These are phyloP conservation scores for Saccostrea glomerata DNA, from an alignment of 1,140 invertebrate genomes.

Conservation along the genomic window DNA sequence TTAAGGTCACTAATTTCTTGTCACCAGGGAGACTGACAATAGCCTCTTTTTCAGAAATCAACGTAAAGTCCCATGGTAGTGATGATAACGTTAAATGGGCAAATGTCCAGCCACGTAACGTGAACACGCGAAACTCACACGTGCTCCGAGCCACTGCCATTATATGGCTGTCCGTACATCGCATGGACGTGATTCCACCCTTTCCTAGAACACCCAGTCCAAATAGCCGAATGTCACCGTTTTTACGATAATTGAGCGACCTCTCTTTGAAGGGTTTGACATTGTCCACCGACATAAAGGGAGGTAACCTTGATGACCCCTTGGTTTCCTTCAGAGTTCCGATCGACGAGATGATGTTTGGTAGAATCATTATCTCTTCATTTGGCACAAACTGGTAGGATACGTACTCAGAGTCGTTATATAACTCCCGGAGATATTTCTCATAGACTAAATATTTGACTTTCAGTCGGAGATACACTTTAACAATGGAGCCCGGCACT, in stretches of 20 bases:
- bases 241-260: not conserved
- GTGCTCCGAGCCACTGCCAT: not conserved
- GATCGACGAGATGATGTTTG: not conserved
- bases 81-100: not conserved
- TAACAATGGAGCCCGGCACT: not conserved
- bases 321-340: constrained; percentile 8
- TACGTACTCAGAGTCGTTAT: constrained; percentile 11
- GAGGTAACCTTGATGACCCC: not conserved
- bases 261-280: not conserved
- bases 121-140: constrained; percentile 25
- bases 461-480: not conserved
- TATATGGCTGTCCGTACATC: not conserved
- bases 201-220: constrained; percentile 28
- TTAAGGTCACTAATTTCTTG: constrained; percentile 11
- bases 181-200: not conserved
- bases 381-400: constrained; percentile 30
- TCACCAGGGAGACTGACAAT: constrained; percentile 18
- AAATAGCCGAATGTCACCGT: not conserved
- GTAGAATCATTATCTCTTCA: not conserved
- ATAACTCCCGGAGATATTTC: constrained; percentile 39
- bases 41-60: constrained; percentile 16
- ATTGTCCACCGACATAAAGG: constrained; percentile 7
- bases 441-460: constrained; percentile 30
- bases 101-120: constrained; percentile 19
- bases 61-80: constrained; percentile 20